Conservation (phyloP, 2,888 invertebrate genomes). For the Andrena bucephala region DNA sequence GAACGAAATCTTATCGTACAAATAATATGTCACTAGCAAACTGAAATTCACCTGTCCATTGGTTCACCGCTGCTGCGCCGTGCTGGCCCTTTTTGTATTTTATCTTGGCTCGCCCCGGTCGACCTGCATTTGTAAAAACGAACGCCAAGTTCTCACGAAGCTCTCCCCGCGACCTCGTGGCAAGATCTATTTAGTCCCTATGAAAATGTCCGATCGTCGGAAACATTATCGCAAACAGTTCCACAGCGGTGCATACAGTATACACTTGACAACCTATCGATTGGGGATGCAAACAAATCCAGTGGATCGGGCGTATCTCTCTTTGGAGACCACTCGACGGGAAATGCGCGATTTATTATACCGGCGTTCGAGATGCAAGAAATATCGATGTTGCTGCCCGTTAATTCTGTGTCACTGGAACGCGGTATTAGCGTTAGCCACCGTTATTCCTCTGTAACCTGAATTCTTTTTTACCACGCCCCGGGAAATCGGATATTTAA, state of each 20-base stretch:
- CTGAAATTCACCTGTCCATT: slow-evolving; percentile 35
- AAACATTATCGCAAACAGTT: slow-evolving; percentile 22
- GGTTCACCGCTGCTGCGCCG: slow-evolving; percentile 28
- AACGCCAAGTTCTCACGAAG: slow-evolving; percentile 21
- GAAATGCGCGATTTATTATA: slow-evolving; percentile 53
- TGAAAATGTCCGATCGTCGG: slow-evolving; percentile 44
- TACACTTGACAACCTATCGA: slow-evolving; percentile 20
- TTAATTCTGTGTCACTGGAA: slow-evolving; percentile 37
- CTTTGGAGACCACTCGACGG: slow-evolving; percentile 42
- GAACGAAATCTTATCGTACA: slow-evolving; percentile 51
- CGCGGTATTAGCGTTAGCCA: slow-evolving; percentile 19
- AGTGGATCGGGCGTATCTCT: slow-evolving; percentile 38
- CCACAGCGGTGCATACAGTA: background rate
- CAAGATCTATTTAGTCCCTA: slow-evolving; percentile 50
- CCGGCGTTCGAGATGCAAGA: slow-evolving; percentile 11
- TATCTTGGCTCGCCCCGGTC: slow-evolving; percentile 31
- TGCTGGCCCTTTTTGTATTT: slow-evolving; percentile 32
- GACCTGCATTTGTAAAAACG: slow-evolving; percentile 53
- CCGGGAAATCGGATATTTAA: slow-evolving; percentile 10
- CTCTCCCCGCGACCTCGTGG: slow-evolving; percentile 22
- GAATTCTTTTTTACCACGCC: background rate
- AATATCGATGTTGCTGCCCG: slow-evolving; percentile 24
- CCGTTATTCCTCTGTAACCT: slow-evolving; percentile 7
- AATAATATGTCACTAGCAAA: slow-evolving; percentile 29
- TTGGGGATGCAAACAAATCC: slow-evolving; percentile 27